These are phyloP conservation scores for Luperina testacea DNA, from an alignment of 2,888 invertebrate species.

Conservation along the genomic window DNA sequence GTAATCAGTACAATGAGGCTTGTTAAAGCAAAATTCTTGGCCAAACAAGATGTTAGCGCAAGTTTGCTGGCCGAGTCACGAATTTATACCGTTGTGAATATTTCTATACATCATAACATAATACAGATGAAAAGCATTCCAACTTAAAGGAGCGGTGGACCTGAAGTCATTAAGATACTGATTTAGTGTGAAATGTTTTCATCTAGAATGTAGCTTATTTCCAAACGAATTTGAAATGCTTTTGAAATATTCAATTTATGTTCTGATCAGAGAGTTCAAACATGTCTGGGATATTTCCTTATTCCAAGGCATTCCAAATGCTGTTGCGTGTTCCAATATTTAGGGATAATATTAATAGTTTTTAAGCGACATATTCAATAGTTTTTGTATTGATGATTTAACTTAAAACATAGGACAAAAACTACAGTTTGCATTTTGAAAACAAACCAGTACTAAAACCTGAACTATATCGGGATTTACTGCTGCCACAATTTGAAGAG, in stretches of 20 bases:
- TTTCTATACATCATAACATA: too few species aligned
- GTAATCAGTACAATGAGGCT: constrained; percentile 50
- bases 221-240: constrained; percentile 25
- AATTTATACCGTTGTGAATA: constrained; percentile 72
- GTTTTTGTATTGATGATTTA: background rate
- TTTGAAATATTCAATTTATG: constrained; percentile 26
- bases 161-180: constrained; percentile 39
- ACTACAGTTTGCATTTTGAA: background rate
- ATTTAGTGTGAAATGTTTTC: constrained; percentile 37
- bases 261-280: constrained; percentile 10
- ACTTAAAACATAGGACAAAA: background rate
- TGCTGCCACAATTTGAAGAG: constrained; percentile 25
- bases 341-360: background rate
- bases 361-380: background rate
- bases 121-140: constrained; percentile 64
- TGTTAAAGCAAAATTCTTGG: constrained; percentile 55
- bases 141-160: constrained; percentile 49
- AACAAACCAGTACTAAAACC: constrained; percentile 7
- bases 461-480: constrained; percentile 32
- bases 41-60: constrained; percentile 65
- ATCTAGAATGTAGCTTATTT: constrained; percentile 37
- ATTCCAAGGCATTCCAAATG: constrained; percentile 2
- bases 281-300: constrained; percentile 18
- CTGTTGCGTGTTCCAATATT: background rate
- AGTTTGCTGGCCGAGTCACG: constrained; percentile 73